These are phyloP conservation scores for Prolemur simus DNA, from an alignment of 2,113 vertebrate genomes.

Conservation along the genomic window DNA sequence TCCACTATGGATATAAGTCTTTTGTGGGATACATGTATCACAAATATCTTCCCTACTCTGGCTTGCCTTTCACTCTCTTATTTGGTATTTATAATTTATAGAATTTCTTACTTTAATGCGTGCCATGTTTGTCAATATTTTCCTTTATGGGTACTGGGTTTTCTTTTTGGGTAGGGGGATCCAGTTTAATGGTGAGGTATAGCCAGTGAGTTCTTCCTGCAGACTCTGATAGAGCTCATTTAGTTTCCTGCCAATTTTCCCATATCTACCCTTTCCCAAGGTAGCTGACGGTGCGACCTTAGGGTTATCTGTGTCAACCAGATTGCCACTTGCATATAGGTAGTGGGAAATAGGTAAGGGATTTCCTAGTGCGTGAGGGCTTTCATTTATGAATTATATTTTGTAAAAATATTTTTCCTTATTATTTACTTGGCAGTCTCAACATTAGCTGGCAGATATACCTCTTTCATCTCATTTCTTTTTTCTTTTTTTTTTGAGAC, in stretches of 20 bases:
- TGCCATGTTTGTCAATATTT: not conserved
- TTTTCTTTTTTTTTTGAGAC: too few species aligned
- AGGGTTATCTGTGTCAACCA: not conserved
- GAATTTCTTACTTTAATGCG: not conserved
- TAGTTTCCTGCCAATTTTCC: not conserved
- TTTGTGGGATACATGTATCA: not conserved
- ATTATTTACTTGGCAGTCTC: not conserved
- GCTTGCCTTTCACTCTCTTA: not conserved
- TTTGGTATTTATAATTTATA: not conserved
- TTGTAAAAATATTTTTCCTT: slow-evolving; percentile 14
- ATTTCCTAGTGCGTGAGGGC: not conserved
- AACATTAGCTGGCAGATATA: not conserved
- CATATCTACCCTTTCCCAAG: not conserved
- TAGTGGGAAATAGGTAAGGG: not conserved
- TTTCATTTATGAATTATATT: not conserved
- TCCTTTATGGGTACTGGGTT: not conserved
- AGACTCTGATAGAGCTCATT: not conserved
- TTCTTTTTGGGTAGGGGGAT: not conserved
- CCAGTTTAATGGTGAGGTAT: not conserved
- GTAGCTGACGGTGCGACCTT: not conserved
- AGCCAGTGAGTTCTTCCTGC: not conserved
- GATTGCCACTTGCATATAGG: not conserved
- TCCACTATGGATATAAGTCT: not conserved
- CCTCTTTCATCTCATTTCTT: not conserved
- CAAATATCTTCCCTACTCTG: not conserved